These are phyloP conservation scores for Halcyon malimbica DNA, from an alignment of 2,113 vertebrate genomes.

Conservation along the genomic window DNA sequence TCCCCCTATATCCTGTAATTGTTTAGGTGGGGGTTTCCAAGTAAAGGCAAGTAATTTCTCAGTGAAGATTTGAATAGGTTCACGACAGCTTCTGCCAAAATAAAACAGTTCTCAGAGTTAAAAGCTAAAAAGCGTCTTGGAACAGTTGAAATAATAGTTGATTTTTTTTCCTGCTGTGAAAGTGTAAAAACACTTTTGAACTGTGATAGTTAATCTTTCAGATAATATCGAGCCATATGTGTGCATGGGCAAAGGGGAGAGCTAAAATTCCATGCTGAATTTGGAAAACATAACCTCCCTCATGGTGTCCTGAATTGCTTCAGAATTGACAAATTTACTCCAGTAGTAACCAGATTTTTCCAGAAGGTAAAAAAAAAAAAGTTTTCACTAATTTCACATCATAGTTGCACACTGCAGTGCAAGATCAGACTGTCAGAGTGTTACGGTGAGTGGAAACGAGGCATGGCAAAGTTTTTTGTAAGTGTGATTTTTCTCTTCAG, in stretches of 20 bases:
- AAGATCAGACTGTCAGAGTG: neutral
- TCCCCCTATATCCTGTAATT: neutral
- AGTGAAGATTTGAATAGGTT: neutral
- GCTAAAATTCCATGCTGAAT: neutral
- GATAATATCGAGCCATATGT: neutral
- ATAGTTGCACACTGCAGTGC: neutral
- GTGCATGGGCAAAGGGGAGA: neutral
- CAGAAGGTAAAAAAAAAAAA: neutral
- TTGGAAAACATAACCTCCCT: neutral
- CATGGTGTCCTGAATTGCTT: neutral
- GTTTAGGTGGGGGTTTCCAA: neutral
- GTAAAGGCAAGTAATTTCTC: neutral
- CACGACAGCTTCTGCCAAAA: neutral
- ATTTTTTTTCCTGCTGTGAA: neutral
- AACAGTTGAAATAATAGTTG: neutral
- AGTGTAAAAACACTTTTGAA: neutral
- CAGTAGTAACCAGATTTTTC: neutral
- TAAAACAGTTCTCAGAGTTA: neutral
- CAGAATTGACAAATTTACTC: neutral
- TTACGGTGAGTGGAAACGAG: neutral
- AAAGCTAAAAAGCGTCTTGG: neutral
- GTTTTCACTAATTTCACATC: neutral
- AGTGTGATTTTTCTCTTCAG: neutral
- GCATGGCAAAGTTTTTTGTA: rapidly evolving
- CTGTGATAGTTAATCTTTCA: neutral